Evolutionary conservation across 2,888 invertebrate species (phyloP), one percentile per base, ranked within the genome.

Genomic region (Pedicia rivosa): DNA sequence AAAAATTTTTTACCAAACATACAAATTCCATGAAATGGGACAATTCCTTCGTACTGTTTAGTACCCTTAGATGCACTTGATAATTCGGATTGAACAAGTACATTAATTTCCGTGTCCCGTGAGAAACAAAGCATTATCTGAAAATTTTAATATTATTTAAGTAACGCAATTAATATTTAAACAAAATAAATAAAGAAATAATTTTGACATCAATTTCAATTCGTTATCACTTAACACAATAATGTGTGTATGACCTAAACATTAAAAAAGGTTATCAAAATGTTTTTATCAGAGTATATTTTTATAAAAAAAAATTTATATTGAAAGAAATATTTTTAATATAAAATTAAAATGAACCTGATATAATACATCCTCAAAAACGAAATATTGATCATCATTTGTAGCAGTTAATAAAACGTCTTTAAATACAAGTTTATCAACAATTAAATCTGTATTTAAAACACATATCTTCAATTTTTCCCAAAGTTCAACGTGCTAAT

Each of bases 351-450:
- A n/a, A n/a, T n/a, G n/a, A n/a, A n/a, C 82, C 69, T 94, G 92
- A 57, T 91, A 91, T 2, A 95, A 63, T 37, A 91, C 76, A 61
- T 95, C 95, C 65, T 95, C 94, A 57, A 92, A 95, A 0, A 95
- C 92, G 57, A 95, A 95, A 57, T 94, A 94, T 56, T 94, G 94
- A 58, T 95, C 94, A 55, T 95, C 94, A 57, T 95, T 95, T 8
- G 91, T 90, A 0, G 94, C 91, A 1, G 94, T 95, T 41, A 94
- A 60, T 58, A 91, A 91, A 7, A 95, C 86, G 55, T 95, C 95
- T 67, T 94, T 95, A 49, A 92, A 87, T 48, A 94, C 82, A 7
- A 95, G 65, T 57, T 88, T 90, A 57, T 95, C 94, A 22, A 91
- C 82, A 67, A 95, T 80, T 38, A 94, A 70, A 54, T 94, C 92